phyloP scores from a whole-genome alignment of 2,113 vertebrate genomes.

The Asarcornis scutulata region DNA sequence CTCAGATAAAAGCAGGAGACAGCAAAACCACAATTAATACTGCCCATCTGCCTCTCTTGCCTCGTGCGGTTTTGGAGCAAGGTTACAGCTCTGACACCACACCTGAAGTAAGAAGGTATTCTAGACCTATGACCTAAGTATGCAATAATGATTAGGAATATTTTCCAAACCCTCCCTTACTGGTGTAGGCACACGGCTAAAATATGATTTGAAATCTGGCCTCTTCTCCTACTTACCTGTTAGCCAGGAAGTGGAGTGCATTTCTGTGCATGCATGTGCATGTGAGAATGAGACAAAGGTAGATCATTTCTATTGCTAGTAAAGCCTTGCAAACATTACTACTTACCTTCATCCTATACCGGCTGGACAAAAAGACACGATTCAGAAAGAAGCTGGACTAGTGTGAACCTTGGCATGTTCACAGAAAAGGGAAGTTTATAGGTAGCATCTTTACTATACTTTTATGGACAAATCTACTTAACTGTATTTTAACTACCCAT shows the following conservation, averaged over 20 bases:
- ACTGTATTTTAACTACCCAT: accelerated
- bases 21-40: not conserved
- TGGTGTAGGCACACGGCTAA: not conserved
- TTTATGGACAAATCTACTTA: not conserved
- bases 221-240: not conserved
- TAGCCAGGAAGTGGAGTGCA: not conserved
- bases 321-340: not conserved
- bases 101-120: constrained; percentile 1
- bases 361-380: not conserved
- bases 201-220: not conserved
- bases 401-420: not conserved
- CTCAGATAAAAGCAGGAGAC: not conserved
- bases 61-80: constrained; percentile 1
- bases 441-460: not conserved
- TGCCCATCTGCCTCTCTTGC: not conserved
- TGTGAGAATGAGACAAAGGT: not conserved
- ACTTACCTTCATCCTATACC: not conserved
- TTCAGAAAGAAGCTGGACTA: not conserved
- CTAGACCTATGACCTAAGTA: constrained; percentile 25
- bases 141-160: constrained; percentile 34
- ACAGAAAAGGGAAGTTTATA: not conserved
- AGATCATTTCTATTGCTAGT: not conserved
- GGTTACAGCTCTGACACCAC: not conserved
- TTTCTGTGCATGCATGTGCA: not conserved
- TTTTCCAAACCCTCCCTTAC: constrained; percentile 7